Base-by-base conservation (phyloP, 2,888 invertebrate species). In the Macrophya alboannulata region DNA sequence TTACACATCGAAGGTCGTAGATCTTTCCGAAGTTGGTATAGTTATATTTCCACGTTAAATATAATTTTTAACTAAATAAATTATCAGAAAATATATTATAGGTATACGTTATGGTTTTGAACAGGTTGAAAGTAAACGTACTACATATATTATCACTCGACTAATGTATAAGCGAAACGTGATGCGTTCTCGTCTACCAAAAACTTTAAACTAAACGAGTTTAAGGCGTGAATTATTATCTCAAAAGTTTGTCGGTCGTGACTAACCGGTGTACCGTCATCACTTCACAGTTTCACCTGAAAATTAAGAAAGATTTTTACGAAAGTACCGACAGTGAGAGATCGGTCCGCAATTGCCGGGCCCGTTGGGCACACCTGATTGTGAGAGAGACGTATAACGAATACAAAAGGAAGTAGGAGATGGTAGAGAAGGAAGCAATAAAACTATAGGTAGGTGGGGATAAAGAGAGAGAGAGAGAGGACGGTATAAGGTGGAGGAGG, bases 401-500 rank as follows among this genome's bases (percentile, higher is more conserved):
- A 85, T 85, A 62, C 37, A n/a, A 72, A 55, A 55, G n/a, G 77
- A 40, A 86, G 68, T n/a, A 55, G 51, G 79, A 82, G 71, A 87
- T 43, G 55, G 83, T 85, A 79, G 84, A 71, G 83, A 83, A 48
- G 62, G 79, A 82, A 76, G 45, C 8, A 74, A 43, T 45, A 74
- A 74, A n/a, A 25, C 6, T 74, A 45, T 45, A 10, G 5, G 43
- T 15, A 48, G 68, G 76, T 74, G 65, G 86, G 55, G 62, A 62
- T 25, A 62, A 4, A 12, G 4, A 25, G 25, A 62, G 84, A 86
- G 72, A 79, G 82, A 71, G 83, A 84, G 40, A 72, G 82, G 86
- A 51, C 84, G 71, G 65, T n/a, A 85, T 62, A 76, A 83, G 77
- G 85, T 62, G 84, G 85, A 76, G 86, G 87, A 82, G 82, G 88